Base-by-base conservation (phyloP, 2,113 vertebrate genomes). In the Atherinomorus stipes region DNA sequence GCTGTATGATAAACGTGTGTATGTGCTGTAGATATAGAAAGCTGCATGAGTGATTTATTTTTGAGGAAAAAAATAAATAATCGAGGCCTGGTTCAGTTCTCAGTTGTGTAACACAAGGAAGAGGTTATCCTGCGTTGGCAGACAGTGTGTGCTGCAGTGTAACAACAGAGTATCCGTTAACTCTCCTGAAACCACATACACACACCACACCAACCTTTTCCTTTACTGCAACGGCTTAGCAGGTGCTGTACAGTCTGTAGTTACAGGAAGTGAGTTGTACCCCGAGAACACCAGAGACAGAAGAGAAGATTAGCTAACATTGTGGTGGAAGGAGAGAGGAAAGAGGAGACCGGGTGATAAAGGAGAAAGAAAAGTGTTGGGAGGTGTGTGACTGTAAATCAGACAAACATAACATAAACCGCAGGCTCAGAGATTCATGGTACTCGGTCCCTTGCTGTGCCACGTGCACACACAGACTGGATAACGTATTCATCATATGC, bases 61-160 rank as follows among this genome's bases (percentile, higher is more conserved):
- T 58, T 45, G 21, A 51, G 38, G 18, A 23, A 25, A 19, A 0
- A 0, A 54, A n/a, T 45, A 65, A 60, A 23, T 2, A 49, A 66
- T 69, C 0, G 19, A 45, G 49, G 52, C 66, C 51, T 47, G 42
- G 34, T 11, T 58, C 21, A 22, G 50, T 22, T 53, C 28, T 19
- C 13, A 61, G 71, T 93, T 91, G 83, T 83, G 90, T 87, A 92
- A 92, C 64, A 87, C 47, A 70, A 91, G 91, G 91, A 93, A 89
- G 89, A 85, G 84, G 86, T 85, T 90, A 81, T 83, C 60, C 85
- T 81, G 56, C 22, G 42, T 51, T 86, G 64, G 34, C 64, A 44
- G 68, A 73, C 54, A 80, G 87, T 68, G 66, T 68, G 68, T 11
- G 38, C 77, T 81, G 73, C 70, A 73, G 67, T 38, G 59, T 51